Conservation (phyloP, 2,113 vertebrate genomes). For the Cheilinus undulatus region DNA sequence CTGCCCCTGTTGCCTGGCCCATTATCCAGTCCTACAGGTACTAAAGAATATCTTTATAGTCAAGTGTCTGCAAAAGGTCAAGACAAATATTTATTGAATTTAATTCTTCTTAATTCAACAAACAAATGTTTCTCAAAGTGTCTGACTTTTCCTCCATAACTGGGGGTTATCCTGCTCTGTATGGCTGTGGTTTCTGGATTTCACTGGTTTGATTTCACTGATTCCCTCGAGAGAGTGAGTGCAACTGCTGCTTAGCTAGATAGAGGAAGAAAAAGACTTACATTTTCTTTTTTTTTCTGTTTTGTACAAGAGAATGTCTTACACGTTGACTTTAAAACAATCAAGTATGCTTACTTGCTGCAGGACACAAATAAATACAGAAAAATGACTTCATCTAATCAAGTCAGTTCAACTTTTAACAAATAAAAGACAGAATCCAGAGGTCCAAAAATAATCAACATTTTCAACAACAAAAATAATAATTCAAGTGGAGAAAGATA, state of each 20-base stretch:
- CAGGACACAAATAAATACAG: constrained; percentile 63
- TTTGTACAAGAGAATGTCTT: constrained; percentile 20
- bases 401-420: constrained; percentile 27
- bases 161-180: background rate
- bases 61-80: no score
- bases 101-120: background rate
- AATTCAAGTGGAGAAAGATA: constrained; percentile 54
- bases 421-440: constrained; percentile 19
- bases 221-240: constrained; percentile 6
- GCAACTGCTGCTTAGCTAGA: constrained; percentile 4
- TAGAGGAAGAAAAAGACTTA: background rate
- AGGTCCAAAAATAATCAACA: constrained; percentile 1
- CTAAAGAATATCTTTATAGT: no score
- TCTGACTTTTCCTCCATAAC: background rate
- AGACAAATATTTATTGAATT: no score
- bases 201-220: background rate
- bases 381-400: constrained; percentile 13
- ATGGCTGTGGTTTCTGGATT: background rate
- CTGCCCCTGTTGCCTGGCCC: no score
- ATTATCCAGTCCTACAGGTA: no score
- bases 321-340: constrained; percentile 30
- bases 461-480: constrained; percentile 2
- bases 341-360: constrained; percentile 11
- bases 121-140: background rate
- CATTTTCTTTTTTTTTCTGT: constrained; percentile 12